These are phyloP conservation scores for Cosmorhoe ocellata DNA, from an alignment of 2,888 invertebrate species.

Conservation along the genomic window DNA sequence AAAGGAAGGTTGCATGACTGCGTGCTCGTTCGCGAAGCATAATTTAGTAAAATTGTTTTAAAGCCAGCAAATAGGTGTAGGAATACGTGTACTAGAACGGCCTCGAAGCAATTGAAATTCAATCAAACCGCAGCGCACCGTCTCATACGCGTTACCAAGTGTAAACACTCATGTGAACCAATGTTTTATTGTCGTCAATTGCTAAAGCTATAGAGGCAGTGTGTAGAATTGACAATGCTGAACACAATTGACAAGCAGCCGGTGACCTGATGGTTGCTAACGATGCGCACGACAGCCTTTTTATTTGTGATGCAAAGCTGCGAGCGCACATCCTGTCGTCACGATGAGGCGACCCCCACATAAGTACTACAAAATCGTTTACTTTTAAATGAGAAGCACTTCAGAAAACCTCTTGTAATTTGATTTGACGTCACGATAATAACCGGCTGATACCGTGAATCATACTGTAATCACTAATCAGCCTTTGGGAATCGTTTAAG, in stretches of 20 bases:
- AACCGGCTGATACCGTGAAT: constrained; percentile 24
- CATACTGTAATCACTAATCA: constrained; percentile 20
- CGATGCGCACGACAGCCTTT: constrained; percentile 50
- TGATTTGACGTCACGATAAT: constrained; percentile 23
- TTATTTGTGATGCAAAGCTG: constrained; percentile 72
- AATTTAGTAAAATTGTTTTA: constrained; percentile 47
- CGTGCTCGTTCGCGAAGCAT: constrained; percentile 41
- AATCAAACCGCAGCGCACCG: constrained; percentile 48
- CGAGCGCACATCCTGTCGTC: constrained; percentile 62
- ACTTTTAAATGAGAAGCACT: constrained; percentile 10
- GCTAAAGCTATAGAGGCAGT: constrained; percentile 47
- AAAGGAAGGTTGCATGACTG: constrained; percentile 51
- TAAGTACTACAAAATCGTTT: constrained; percentile 17
- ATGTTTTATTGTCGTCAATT: constrained; percentile 37
- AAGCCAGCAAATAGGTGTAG: constrained; percentile 34
- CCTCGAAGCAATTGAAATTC: constrained; percentile 57
- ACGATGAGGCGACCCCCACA: constrained; percentile 34
- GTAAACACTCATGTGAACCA: constrained; percentile 41
- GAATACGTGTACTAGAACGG: constrained; percentile 36
- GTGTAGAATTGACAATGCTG: constrained; percentile 58
- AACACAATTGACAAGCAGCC: constrained; percentile 54
- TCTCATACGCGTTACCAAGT: constrained; percentile 42
- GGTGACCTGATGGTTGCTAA: constrained; percentile 47
- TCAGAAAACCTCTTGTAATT: constrained; percentile 23
- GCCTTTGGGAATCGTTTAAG: constrained; percentile 26